These are phyloP conservation scores for Pseudonaja textilis DNA, from an alignment of 2,113 vertebrate genomes.

Conservation along the genomic window DNA sequence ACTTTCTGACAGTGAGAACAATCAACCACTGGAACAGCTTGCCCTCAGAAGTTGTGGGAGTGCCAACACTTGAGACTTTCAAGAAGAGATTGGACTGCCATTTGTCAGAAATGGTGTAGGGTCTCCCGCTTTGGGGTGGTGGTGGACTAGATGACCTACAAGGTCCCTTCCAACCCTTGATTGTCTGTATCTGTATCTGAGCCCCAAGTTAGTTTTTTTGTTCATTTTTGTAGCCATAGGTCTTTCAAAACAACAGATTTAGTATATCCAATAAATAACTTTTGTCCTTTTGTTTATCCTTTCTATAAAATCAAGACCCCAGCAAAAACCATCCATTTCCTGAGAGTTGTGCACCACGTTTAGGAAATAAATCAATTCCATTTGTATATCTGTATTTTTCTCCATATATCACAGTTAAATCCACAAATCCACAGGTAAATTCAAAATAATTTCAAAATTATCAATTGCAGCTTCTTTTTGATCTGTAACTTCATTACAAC, in stretches of 20 bases:
- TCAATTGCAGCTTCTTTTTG: background rate
- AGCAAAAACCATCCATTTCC: background rate
- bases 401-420: background rate
- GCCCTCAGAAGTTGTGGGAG: no score
- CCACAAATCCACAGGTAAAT: background rate
- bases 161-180: no score
- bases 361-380: background rate
- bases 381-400: background rate
- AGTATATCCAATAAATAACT: background rate
- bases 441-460: background rate
- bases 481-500: background rate
- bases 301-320: background rate
- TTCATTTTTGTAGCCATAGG: background rate
- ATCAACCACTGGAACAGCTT: no score
- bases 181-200: no score
- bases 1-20: no score
- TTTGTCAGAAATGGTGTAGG: no score
- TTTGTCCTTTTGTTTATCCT: background rate
- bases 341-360: background rate
- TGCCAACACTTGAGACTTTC: no score
- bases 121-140: no score
- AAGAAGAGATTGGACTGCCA: no score
- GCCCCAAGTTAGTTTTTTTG: background rate
- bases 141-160: no score
- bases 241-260: background rate